Base-by-base conservation (phyloP, 2,888 invertebrate genomes). In the Morpho helenor region DNA sequence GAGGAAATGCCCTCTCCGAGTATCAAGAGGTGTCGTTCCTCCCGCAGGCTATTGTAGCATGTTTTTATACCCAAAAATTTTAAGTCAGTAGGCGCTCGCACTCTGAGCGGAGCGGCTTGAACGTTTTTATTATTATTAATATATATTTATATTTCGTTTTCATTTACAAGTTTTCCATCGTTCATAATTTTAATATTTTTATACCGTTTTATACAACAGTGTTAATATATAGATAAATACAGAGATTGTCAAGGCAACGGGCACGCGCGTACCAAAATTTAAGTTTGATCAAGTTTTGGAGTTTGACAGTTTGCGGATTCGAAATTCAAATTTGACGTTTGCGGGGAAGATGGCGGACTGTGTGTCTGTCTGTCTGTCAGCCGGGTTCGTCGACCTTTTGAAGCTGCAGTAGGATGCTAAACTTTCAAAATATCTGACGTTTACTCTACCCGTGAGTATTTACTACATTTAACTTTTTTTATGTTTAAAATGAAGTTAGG, bases 41-140 rank as follows among this genome's bases (percentile, higher is more conserved):
- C 60, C 64, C 76, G 84, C 80, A 84, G 88, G 86, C 89, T 83
- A 90, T 90, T 89, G 90, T 90, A 90, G 89, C 89, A 87, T 90
- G 90, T 90, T 90, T 90, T 90, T 90, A 90, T 90, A 83, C 90
- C 90, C 89, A 90, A 90, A 90, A 90, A 90, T 90, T 90, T 90
- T 88, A 90, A 90, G 87, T 89, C 90, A 90, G 90, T 90, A 89
- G 90, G 88, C 90, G 89, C 90, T 88, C 88, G 87, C 79, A 88
- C 90, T 84, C 90, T 73, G 90, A 82, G 84, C 90, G 73, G 90
- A 82, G 84, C 87, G 78, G 87, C 87, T 84, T 81, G 85, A 82
- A 90, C 90, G 90, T 82, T 88, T 87, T 86, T 90, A 90, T 87
- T 87, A 86, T 84, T 87, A 88, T 85, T 88, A 87, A 85, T 89